Base-by-base conservation (phyloP, 2,113 vertebrate species). In the Thalassoma bifasciatum region DNA sequence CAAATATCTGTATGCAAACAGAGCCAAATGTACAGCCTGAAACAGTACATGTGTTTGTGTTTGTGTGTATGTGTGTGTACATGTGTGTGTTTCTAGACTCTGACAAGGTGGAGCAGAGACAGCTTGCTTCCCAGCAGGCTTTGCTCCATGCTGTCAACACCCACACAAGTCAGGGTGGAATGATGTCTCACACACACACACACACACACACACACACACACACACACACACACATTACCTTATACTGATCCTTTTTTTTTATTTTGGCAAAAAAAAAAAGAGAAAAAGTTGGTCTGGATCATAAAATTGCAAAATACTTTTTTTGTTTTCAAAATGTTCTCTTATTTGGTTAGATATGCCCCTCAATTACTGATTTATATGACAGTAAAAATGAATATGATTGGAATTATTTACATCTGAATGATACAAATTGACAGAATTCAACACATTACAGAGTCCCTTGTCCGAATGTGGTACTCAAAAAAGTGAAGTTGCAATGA, bases 41-140 rank as follows among this genome's bases (percentile, higher is more conserved):
- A n/a, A n/a, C n/a, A n/a, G 42, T 21, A 19, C 44, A 16, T 22
- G 21, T 23, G 22, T 38, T 40, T 58, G 9, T 66, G 21, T 22
- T 16, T 23, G 22, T 38, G 52, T 58, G 9, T 66, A 16, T 22
- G 21, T 23, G 22, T 38, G 42, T 58, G 9, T 66, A 16, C 17
- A 17, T 23, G 19, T 38, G 52, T 58, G 6, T 66, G 21, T 22
- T 75, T 70, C 73, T 88, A 76, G 72, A 86, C 79, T 83, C 76
- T 89, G 82, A 75, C 79, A 78, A 85, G 70, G 84, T 75, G 75
- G 65, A 76, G 66, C 57, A 74, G 56, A 81, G 86, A 78, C 88
- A 90, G 87, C 75, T 85, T 80, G 88, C 23, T 70, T 83, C 86
- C 65, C 84, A 86, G 89, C 79, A 82, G 68, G 86, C 65, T 77